Base-by-base conservation (phyloP, 2,888 invertebrate species). In the Himalopsyche kuldschensis region DNA sequence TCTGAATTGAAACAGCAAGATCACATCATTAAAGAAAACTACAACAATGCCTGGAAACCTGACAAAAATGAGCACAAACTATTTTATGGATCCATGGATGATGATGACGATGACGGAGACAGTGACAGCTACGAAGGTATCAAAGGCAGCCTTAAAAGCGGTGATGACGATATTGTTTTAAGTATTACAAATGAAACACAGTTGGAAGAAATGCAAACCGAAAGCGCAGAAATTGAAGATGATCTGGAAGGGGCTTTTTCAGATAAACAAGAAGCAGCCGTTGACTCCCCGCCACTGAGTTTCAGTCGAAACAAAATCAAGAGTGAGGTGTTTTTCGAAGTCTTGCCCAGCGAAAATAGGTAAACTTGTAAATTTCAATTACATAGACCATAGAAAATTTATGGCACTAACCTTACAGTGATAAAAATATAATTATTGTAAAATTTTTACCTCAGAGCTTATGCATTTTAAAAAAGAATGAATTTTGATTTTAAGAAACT, bases 311-410 rank as follows among this genome's bases (percentile, higher is more conserved):
- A 80, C 24, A 84, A 85, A 81, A 32, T 47, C 31, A 84, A 85
- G 31, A 76, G 79, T 24, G 79, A 83, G 27, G 91, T 92, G 3
- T 89, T 89, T 77, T 92, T 92, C 84, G 90, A 92, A 88, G 89
- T 92, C 47, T 91, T 91, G 85, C 92, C 92, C 0, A 92, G 92
- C 88, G 92, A 92, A 87, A 91, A 90, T 85, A 91, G 89, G 92
- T 92, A 88, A 89, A 88, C 84, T 63, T 63, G 1, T 35, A 78
- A 78, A 1, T 35, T n/a, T 20, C 6, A 27, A n/a, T n/a, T n/a
- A n/a, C n/a, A n/a, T n/a, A n/a, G n/a, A n/a, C n/a, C n/a, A n/a
- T n/a, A n/a, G n/a, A n/a, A n/a, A n/a, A n/a, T n/a, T n/a, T n/a
- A n/a, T n/a, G n/a, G n/a, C n/a, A n/a, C n/a, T n/a, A n/a, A n/a